Conservation (phyloP, 2,797 vertebrate genomes). For the Centropyge bicolor region DNA sequence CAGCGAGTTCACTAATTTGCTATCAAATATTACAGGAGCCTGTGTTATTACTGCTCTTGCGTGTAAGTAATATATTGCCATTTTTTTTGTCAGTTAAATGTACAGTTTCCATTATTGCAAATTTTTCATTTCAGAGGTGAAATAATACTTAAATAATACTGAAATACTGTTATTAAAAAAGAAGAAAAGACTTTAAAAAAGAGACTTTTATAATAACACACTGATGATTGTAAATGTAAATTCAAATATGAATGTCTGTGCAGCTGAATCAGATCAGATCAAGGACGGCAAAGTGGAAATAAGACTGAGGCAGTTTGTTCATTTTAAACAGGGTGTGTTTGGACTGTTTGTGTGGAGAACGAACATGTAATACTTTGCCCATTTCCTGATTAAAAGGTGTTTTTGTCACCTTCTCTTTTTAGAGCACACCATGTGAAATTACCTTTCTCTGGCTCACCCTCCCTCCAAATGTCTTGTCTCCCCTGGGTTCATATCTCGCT, state of each 20-base stretch:
- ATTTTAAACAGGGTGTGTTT: too few relatives aligned
- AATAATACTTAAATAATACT: neutral
- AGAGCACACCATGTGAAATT: too few relatives aligned
- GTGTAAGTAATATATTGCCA: neutral
- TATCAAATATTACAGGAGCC: neutral
- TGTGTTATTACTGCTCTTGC: neutral
- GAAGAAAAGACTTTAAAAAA: too few relatives aligned
- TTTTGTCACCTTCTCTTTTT: too few relatives aligned
- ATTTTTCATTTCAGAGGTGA: neutral
- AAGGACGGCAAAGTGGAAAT: neutral
- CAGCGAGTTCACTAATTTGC: neutral
- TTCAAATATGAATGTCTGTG: neutral
- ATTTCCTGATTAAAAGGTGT: too few relatives aligned
- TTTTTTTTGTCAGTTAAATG: neutral
- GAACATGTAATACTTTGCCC: too few relatives aligned
- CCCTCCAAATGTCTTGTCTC: too few relatives aligned
- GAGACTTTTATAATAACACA: neutral
- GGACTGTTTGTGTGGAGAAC: too few relatives aligned
- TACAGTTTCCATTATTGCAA: neutral
- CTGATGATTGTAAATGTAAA: neutral
- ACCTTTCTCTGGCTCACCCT: too few relatives aligned
- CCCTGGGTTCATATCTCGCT: too few relatives aligned
- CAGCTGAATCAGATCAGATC: slow-evolving; percentile 8
- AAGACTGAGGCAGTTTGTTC: neutral
- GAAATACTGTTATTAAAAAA: neutral